Conservation (phyloP, 1,140 invertebrate species). For the Battus philenor region DNA sequence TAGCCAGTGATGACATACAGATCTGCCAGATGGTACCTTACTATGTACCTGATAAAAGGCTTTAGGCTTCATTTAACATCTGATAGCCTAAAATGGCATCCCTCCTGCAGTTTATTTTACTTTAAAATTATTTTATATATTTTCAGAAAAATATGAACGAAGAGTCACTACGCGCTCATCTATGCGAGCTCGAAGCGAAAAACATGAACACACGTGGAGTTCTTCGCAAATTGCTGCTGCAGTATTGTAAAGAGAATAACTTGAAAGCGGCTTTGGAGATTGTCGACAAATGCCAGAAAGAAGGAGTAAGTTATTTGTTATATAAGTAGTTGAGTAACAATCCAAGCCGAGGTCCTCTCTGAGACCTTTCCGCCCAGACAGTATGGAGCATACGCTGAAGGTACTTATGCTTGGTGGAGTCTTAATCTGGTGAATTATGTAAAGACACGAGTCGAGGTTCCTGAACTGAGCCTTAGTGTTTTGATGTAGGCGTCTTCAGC, state of each 20-base stretch:
- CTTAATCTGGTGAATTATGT: too few relatives aligned
- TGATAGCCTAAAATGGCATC: too few relatives aligned
- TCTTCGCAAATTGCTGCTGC: conserved; percentile 71
- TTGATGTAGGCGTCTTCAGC: too few relatives aligned
- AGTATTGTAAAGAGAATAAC: conserved; percentile 69
- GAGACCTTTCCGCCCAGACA: neutral
- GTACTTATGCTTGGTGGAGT: too few relatives aligned
- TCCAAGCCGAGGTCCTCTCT: too few relatives aligned
- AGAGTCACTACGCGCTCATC: conserved; percentile 70
- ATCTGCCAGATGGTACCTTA: too few relatives aligned
- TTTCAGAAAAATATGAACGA: conserved; percentile 73
- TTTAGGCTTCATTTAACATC: too few relatives aligned
- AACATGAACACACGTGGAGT: conserved; percentile 76
- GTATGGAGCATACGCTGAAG: neutral
- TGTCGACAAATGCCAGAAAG: conserved; percentile 57
- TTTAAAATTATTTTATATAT: neutral
- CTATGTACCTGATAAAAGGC: too few relatives aligned
- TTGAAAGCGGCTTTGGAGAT: conserved; percentile 66
- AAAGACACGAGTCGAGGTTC: too few relatives aligned
- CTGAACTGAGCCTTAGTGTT: too few relatives aligned
- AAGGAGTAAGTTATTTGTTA: conserved; percentile 42
- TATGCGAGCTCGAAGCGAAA: conserved; percentile 75
- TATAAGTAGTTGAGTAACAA: neutral
- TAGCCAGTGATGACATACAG: too few relatives aligned
- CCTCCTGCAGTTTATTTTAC: too few relatives aligned